phyloP scores from a whole-genome alignment of 2,797 vertebrate species.

The Ptychadena robeensis region DNA sequence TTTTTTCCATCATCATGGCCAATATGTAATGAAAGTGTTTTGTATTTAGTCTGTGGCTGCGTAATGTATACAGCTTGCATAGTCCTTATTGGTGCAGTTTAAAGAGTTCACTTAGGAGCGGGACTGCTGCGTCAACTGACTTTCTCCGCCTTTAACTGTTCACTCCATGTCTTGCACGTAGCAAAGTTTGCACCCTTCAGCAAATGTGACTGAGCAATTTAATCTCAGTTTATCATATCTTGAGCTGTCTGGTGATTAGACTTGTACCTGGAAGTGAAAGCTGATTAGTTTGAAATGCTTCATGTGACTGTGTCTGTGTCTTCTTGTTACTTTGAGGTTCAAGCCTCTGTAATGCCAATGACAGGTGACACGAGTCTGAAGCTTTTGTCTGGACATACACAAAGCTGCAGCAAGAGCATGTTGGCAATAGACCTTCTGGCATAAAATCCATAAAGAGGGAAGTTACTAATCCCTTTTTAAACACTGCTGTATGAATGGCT shows the following conservation, averaged over 20 bases:
- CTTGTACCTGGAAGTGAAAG: slow-evolving; percentile 47
- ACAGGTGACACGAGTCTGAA: not conserved
- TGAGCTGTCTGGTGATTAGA: slow-evolving; percentile 46
- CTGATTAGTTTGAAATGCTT: slow-evolving; percentile 41
- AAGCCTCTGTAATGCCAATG: not conserved
- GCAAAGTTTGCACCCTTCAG: slow-evolving; percentile 16
- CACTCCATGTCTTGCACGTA: slow-evolving; percentile 7
- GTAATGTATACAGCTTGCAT: too few species aligned
- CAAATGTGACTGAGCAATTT: slow-evolving; percentile 32
- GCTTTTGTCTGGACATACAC: not conserved
- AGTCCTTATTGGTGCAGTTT: too few species aligned
- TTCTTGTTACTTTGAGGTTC: slow-evolving; percentile 15
- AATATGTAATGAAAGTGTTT: too few species aligned
- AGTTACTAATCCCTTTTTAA: not conserved
- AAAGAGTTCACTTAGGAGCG: not conserved
- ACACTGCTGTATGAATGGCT: not conserved
- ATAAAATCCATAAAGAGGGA: not conserved
- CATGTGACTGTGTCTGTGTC: slow-evolving; percentile 2
- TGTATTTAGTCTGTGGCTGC: too few species aligned
- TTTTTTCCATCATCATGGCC: too few species aligned
- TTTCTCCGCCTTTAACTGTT: not conserved
- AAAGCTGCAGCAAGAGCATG: not conserved
- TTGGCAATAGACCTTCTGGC: not conserved
- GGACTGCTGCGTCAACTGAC: not conserved
- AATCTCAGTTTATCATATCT: slow-evolving; percentile 51